Evolutionary conservation across 1,140 invertebrate genomes (phyloP).

Genomic region (Vollenhovia emeryi): DNA sequence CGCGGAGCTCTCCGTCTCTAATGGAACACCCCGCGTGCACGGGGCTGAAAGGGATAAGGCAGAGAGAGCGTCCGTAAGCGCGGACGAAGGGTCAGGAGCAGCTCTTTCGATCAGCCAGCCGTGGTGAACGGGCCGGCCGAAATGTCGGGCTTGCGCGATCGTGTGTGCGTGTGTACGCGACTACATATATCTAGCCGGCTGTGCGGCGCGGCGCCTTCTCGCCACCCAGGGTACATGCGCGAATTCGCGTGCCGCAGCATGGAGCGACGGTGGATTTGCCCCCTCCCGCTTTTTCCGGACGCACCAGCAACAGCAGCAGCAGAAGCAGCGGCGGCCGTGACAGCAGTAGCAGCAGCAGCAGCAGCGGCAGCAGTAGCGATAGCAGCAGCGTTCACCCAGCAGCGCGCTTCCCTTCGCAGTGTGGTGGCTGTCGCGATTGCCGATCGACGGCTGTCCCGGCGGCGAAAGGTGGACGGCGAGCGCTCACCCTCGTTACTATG

Average conservation of each 20-base stretch:
- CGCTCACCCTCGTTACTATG: conserved; percentile 38
- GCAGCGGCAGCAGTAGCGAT: background rate
- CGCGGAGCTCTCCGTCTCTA: background rate
- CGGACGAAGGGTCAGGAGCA: conserved; percentile 41
- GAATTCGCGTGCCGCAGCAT: conserved; percentile 56
- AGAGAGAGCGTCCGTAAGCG: conserved; percentile 7
- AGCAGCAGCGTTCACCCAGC: conserved; percentile 31
- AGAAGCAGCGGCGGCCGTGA: background rate
- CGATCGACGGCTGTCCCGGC: conserved; percentile 5
- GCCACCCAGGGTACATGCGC: conserved; percentile 46
- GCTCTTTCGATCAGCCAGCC: conserved; percentile 56
- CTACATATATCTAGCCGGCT: conserved; percentile 15
- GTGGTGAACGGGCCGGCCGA: conserved; percentile 42
- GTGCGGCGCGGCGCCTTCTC: conserved; percentile 64
- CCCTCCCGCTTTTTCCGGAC: conserved; percentile 38
- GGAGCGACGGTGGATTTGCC: conserved; percentile 32
- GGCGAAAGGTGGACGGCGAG: conserved; percentile 19
- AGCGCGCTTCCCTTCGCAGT: conserved; percentile 11
- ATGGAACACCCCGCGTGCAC: background rate
- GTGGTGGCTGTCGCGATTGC: conserved; percentile 50
- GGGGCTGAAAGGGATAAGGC: conserved; percentile 31
- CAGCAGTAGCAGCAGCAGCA: background rate
- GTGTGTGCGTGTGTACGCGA: conserved; percentile 2
- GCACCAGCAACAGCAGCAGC: conserved; percentile 23
- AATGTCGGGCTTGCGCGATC: conserved; percentile 39